Percentiles rank a stretch among this genome's conserved stretches.
Evolutionary conservation across 2,113 vertebrate genomes (phyloP).

Genomic region (Salminus brasiliensis): DNA sequence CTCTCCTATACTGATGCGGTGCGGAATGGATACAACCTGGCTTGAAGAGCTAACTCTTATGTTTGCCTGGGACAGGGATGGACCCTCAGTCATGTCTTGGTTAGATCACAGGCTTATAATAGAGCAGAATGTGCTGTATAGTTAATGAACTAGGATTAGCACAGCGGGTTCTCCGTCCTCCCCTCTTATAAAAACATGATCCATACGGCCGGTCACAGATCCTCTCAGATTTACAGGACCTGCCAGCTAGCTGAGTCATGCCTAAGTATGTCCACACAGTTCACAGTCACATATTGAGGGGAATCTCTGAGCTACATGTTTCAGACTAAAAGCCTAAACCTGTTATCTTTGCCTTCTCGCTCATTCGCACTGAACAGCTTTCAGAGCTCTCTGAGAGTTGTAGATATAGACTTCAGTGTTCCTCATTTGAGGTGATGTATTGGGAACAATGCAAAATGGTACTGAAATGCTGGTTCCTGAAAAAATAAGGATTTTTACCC

Average conservation of each 20-base stretch:
- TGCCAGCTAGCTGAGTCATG: conserved; percentile 41
- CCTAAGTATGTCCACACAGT: conserved; percentile 15
- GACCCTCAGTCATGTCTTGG: conserved; percentile 17
- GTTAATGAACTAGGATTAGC: conserved; percentile 44
- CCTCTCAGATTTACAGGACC: conserved; percentile 11
- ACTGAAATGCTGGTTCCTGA: too few species aligned
- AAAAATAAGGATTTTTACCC: too few species aligned
- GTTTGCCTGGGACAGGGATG: conserved; percentile 6
- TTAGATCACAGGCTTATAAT: conserved; percentile 56
- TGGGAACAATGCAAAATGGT: not conserved
- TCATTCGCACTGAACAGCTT: not conserved
- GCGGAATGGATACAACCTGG: not conserved
- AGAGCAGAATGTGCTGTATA: conserved; percentile 15
- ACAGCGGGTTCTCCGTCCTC: conserved; percentile 12
- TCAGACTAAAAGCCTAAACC: not conserved
- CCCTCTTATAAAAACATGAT: conserved; percentile 54
- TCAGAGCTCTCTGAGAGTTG: not conserved
- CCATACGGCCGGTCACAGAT: conserved; percentile 29
- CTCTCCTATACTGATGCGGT: not conserved
- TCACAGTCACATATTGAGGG: conserved; percentile 8
- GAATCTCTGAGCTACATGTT: not conserved
- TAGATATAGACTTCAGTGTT: not conserved
- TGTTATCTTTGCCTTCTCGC: not conserved
- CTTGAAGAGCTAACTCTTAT: conserved; percentile 12
- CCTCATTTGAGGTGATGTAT: not conserved